Evolutionary conservation across 2,797 vertebrate species (phyloP), one percentile per base, ranked within the genome.

Genomic region (Crypturellus tataupa): DNA sequence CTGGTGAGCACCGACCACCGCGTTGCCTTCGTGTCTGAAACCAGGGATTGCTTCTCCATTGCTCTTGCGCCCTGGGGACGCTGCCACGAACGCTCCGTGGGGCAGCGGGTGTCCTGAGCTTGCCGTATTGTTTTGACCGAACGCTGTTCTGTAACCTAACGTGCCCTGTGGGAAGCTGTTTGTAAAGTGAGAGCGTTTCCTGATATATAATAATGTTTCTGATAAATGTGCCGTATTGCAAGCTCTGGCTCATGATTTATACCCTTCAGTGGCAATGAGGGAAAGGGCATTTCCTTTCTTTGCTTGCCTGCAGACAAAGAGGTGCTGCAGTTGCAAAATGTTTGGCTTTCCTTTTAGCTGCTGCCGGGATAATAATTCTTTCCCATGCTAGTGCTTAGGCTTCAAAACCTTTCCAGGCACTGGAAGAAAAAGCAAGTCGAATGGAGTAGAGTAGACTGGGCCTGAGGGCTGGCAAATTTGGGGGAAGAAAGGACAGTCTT

Each of bases 201-300:
- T 9, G 42, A 33, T 80, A 39, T 53, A n/a, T 63, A 76, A 71
- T 71, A 27, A 82, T 31, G 59, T 6, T 85, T 89, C 82, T 88
- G 72, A 93, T 91, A 83, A 91, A 95, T 49, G 77, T 2, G 79
- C 25, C 29, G 15, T 37, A 20, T 31, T 75, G 40, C 29, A 9
- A 27, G 65, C 51, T 88, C 67, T 27, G 44, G 39, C 39, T 80
- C 27, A 24, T 51, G 80, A 80, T 89, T 93, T 94, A 73, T 70
- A 35, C 84, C 72, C 42, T 51, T 79, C 4, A 12, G 37, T 8
- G 10, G 75, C 81, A 46, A 68, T 40, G 51, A 55, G 67, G 58
- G 67, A 53, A 89, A 62, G 59, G 77, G 39, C 53, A 51, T 59
- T 75, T 91, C 87, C 91, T 80, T 81, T 71, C 55, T 58, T 75